These are phyloP conservation scores for Euzetes globulus DNA, from an alignment of 2,888 invertebrate species.

Conservation along the genomic window DNA sequence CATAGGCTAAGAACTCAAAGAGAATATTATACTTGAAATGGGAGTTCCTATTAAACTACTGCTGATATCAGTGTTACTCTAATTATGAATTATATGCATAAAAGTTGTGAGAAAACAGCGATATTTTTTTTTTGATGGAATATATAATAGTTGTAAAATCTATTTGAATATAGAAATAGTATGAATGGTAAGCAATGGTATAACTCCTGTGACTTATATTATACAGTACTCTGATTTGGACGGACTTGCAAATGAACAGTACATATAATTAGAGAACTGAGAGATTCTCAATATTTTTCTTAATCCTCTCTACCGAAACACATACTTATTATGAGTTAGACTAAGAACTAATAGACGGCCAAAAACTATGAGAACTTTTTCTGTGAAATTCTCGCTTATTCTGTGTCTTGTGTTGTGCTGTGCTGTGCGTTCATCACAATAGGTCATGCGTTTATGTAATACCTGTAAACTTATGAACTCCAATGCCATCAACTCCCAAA, in stretches of 20 bases:
- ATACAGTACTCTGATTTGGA: not conserved
- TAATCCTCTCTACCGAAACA: not conserved
- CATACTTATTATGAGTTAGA: not conserved
- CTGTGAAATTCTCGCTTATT: constrained; percentile 12
- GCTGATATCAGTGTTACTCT: too few species aligned
- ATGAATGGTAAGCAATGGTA: too few species aligned
- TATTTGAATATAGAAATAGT: not conserved
- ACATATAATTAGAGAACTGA: not conserved
- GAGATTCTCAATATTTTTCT: not conserved
- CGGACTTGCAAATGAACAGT: not conserved
- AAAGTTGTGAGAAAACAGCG: not conserved
- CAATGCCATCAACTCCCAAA: not conserved
- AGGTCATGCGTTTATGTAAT: constrained; percentile 4
- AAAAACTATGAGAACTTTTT: constrained; percentile 12
- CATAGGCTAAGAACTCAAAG: too few species aligned
- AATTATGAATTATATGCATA: not conserved
- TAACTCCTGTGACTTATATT: not conserved
- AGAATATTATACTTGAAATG: too few species aligned
- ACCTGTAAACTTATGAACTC: constrained; percentile 15
- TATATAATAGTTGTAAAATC: too few species aligned
- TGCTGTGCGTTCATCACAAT: constrained; percentile 2
- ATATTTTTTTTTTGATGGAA: not conserved
- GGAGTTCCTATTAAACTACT: too few species aligned
- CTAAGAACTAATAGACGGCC: not conserved
- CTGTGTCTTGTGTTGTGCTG: too few species aligned